Conservation (phyloP, 2,113 vertebrate genomes). For the Hoplias malabaricus region DNA sequence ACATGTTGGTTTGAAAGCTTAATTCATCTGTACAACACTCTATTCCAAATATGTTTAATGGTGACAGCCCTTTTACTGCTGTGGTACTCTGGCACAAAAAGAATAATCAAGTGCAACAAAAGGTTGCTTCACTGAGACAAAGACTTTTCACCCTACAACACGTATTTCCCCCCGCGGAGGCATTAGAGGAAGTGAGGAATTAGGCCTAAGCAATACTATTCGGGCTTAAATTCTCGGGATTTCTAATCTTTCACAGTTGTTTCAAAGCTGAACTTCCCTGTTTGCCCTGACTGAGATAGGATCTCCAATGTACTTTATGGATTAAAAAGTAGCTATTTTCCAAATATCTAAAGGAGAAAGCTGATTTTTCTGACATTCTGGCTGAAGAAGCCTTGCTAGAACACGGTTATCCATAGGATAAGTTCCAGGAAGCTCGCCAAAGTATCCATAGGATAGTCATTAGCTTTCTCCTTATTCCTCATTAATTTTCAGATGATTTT, state of each 20-base stretch:
- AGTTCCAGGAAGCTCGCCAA: slow-evolving; percentile 26
- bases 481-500: neutral
- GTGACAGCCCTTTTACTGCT: neutral
- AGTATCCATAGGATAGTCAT: slow-evolving; percentile 41
- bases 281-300: too few relatives aligned
- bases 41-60: too few relatives aligned
- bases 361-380: slow-evolving; percentile 1
- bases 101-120: neutral
- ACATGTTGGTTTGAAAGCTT: too few relatives aligned
- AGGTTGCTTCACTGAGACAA: neutral
- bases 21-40: too few relatives aligned
- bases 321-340: neutral
- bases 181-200: neutral
- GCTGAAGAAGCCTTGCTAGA: neutral
- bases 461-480: neutral
- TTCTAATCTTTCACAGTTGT: neutral
- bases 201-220: neutral
- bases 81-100: neutral
- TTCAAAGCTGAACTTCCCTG: neutral
- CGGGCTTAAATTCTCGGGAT: neutral
- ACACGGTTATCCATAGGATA: slow-evolving; percentile 40
- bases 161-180: neutral
- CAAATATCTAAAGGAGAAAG: neutral
- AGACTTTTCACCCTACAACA: neutral
- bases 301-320: neutral